Evolutionary conservation across 2,797 vertebrate genomes (phyloP).

Genomic region (Sardinella longiceps): DNA sequence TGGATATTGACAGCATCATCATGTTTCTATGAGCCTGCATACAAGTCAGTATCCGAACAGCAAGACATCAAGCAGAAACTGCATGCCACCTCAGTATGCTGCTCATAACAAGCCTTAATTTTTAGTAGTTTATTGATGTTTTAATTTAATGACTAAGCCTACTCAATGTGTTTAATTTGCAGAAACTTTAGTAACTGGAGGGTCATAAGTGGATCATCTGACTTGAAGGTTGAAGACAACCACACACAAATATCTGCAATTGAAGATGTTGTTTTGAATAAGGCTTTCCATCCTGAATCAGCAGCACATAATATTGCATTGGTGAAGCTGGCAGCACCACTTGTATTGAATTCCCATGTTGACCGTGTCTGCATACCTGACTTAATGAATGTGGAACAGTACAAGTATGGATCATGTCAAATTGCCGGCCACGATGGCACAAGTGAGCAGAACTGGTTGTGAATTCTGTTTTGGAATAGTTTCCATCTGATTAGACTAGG

Average conservation of each 20-base stretch:
- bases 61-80: too few relatives aligned
- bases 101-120: too few relatives aligned
- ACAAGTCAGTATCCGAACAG: not conserved
- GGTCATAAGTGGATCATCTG: not conserved
- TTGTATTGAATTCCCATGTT: not conserved
- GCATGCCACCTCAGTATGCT: too few relatives aligned
- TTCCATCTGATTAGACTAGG: not conserved
- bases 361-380: constrained; percentile 17
- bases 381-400: not conserved
- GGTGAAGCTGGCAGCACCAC: not conserved
- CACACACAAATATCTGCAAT: not conserved
- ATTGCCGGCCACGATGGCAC: not conserved
- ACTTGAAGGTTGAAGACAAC: not conserved
- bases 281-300: not conserved
- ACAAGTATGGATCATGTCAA: not conserved
- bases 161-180: not conserved
- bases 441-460: not conserved
- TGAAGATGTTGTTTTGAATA: not conserved
- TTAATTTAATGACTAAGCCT: not conserved
- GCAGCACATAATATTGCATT: not conserved
- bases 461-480: not conserved
- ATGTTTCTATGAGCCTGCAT: not conserved
- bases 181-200: not conserved
- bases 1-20: not conserved
- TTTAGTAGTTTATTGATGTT: too few relatives aligned